phyloP scores from a whole-genome alignment of 2,797 vertebrate genomes.

The Oryzias dopingdopingensis region DNA sequence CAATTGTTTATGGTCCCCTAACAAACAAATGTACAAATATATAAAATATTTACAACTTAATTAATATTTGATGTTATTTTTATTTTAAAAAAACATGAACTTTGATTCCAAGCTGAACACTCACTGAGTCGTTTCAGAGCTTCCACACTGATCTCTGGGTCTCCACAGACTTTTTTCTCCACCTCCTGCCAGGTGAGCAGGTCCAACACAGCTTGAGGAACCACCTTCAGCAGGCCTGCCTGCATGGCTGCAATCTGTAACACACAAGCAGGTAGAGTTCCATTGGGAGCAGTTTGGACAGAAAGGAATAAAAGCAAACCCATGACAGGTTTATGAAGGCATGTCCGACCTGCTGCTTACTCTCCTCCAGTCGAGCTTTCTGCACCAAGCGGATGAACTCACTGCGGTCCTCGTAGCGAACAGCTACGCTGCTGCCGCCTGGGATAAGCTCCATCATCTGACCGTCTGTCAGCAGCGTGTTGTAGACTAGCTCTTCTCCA shows the following conservation, averaged over 20 bases:
- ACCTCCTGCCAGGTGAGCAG: constrained; percentile 96
- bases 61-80: neutral
- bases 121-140: constrained; percentile 95
- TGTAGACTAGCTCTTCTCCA: constrained; percentile 93
- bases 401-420: constrained; percentile 87
- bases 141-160: constrained; percentile 95
- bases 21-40: too few relatives aligned
- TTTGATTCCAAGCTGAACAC: constrained; percentile 52
- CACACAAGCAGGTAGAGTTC: neutral
- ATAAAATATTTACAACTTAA: neutral
- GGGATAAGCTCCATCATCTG: constrained; percentile 88
- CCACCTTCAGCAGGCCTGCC: constrained; percentile 92
- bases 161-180: constrained; percentile 96
- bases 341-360: constrained; percentile 87
- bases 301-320: neutral
- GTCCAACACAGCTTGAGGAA: constrained; percentile 96
- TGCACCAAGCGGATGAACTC: constrained; percentile 90
- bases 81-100: constrained; percentile 4
- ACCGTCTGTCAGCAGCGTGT: constrained; percentile 89
- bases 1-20: too few relatives aligned
- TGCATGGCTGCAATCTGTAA: constrained; percentile 88
- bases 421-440: constrained; percentile 81
- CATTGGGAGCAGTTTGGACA: neutral
- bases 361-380: constrained; percentile 90
- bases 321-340: neutral